phyloP scores from a whole-genome alignment of 1,140 invertebrate genomes.

The Argopecten irradians region DNA sequence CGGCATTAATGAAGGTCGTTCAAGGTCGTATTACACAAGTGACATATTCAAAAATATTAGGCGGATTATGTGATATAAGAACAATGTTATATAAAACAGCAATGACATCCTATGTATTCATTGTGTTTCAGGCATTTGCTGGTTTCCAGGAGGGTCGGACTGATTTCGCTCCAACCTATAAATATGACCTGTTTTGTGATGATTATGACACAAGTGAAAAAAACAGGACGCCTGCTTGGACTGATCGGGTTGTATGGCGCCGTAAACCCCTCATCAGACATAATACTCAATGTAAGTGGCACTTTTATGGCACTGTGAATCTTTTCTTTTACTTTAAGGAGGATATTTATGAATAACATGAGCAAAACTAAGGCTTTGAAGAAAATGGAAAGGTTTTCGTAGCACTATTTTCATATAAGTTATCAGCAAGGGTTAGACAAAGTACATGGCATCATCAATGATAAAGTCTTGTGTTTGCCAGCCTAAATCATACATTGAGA shows the following conservation, averaged over 20 bases:
- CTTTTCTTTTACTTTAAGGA: too few species aligned
- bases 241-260: constrained; percentile 91
- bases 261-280: constrained; percentile 55
- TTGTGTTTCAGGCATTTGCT: constrained; percentile 88
- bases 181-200: constrained; percentile 99
- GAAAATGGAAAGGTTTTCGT: too few species aligned
- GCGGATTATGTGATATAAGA: neutral
- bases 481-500: too few species aligned
- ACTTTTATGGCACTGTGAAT: neutral
- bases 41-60: neutral
- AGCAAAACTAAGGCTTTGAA: too few species aligned
- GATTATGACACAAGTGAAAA: constrained; percentile 99
- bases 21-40: too few species aligned
- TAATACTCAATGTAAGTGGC: constrained; percentile 41
- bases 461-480: too few species aligned
- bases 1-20: neutral
- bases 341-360: too few species aligned
- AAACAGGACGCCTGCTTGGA: constrained; percentile 95
- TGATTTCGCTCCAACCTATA: constrained; percentile 97
- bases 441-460: too few species aligned
- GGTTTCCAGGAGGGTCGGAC: constrained; percentile 96
- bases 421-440: too few species aligned
- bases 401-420: too few species aligned
- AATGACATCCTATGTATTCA: neutral
- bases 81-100: neutral